Evolutionary conservation across 2,797 vertebrate genomes (phyloP).

Genomic region (Lepilemur ruficaudatus): DNA sequence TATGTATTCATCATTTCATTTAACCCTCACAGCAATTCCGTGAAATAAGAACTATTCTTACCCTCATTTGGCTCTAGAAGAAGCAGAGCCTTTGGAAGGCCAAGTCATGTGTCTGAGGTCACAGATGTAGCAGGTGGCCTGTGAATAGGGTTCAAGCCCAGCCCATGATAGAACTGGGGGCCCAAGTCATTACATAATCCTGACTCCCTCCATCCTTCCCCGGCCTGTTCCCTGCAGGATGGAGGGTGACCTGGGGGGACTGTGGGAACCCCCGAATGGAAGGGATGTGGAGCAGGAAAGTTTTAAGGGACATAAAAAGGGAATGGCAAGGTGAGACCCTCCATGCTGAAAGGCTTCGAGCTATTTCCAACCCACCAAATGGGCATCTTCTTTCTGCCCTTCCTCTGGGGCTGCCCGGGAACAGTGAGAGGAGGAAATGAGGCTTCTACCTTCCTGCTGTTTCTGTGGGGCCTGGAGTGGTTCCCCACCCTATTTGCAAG

Average conservation of each 20-base stretch:
- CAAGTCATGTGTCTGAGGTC: neutral
- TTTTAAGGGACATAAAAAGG: neutral
- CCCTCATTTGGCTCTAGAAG: neutral
- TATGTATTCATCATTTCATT: neutral
- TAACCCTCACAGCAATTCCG: neutral
- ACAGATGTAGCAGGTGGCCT: neutral
- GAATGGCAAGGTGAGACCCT: neutral
- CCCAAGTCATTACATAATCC: too few relatives aligned
- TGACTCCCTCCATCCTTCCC: neutral
- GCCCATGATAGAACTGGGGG: neutral
- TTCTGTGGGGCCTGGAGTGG: slow-evolving; percentile 68
- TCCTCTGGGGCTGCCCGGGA: neutral
- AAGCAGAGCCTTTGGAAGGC: neutral
- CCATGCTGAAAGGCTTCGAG: neutral
- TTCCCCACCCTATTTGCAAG: slow-evolving; percentile 74
- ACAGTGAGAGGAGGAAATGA: slow-evolving; percentile 31
- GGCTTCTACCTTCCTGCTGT: slow-evolving; percentile 42
- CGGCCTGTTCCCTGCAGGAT: neutral
- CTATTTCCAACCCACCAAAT: neutral
- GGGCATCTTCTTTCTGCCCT: neutral
- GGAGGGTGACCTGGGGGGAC: neutral
- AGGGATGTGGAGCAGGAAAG: neutral
- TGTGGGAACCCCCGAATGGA: neutral
- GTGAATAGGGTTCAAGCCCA: neutral
- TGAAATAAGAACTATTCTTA: neutral